Evolutionary conservation across 1,140 invertebrate species (phyloP), one percentile per base, ranked within the genome.

Genomic region (Drosophila azteca): DNA sequence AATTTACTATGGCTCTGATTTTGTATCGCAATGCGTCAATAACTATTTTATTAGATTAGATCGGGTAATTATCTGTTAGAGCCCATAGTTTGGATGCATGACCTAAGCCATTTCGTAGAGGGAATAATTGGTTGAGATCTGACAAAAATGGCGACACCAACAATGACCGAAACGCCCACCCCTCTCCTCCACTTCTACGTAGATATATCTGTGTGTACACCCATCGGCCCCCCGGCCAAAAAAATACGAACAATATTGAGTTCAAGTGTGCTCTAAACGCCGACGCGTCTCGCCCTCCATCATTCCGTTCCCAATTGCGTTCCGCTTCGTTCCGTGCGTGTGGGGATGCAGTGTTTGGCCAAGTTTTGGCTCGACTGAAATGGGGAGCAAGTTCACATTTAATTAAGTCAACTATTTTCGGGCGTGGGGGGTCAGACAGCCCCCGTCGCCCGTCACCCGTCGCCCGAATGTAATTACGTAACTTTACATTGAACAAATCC

Each of bases 371-470:
- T 65, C 41, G 48, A 35, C 57, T 41, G 22, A 11, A 31, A 69
- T 63, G 81, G 62, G 71, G 64, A 68, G 41, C 83, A 87, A 87
- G 83, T 83, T 83, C 83, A 88, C 41, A 88, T 71, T 64, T 73
- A 88, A 87, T 87, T 87, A 73, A 83, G 62, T 61, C 63, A 53
- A 62, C 61, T 77, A 79, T 79, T 81, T 87, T 76, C 51, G 57
- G 83, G 54, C 52, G 58, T 64, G 71, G 45, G 26, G 45, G 46
- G 29, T 43, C 17, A 51, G 29, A 63, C 57, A 29, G 31, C 39
- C 11, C 54, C 20, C 46, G n/a, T n/a, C n/a, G n/a, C n/a, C n/a
- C n/a, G n/a, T n/a, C n/a, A 24, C 52, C 44, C 26, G 11, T 8
- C 8, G 31, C 60, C 11, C 8, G 20, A 45, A 49, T 22, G 29